A percentile compares a stretch with the other conserved stretches of the same genome.
Evolutionary conservation across 2,113 vertebrate genomes (phyloP).

Genomic region (Menura novaehollandiae): DNA sequence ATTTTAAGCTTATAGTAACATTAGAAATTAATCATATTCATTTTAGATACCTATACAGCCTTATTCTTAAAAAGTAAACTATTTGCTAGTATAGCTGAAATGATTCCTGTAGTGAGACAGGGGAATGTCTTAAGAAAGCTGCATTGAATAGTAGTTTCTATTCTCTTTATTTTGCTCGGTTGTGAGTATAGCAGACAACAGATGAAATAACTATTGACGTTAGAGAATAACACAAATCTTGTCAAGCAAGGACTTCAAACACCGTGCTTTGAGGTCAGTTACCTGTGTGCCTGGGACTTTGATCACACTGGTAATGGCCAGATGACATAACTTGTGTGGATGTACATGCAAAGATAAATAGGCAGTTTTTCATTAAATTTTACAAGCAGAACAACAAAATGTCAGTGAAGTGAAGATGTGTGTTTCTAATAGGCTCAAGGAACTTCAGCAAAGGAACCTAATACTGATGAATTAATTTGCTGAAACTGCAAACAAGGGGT

Average conservation of each 20-base stretch:
- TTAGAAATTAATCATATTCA: not conserved
- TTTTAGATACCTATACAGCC: not conserved
- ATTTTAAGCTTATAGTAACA: not conserved
- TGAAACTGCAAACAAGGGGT: not conserved
- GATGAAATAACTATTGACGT: slow-evolving; percentile 6
- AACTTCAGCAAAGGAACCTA: not conserved
- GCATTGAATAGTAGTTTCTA: not conserved
- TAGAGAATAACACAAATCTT: not conserved
- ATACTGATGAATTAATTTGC: not conserved
- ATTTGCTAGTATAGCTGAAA: not conserved
- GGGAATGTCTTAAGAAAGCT: not conserved
- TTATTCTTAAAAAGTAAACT: not conserved
- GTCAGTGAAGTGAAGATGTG: not conserved
- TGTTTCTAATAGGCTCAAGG: not conserved
- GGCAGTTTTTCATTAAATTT: not conserved
- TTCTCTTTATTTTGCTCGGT: not conserved
- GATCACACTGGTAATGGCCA: not conserved
- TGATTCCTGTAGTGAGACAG: not conserved
- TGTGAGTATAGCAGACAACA: not conserved
- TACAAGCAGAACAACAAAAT: not conserved
- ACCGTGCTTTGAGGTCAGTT: not conserved
- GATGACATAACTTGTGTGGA: not conserved
- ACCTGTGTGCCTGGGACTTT: slow-evolving; percentile 29
- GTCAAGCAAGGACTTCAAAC: slow-evolving; percentile 23
- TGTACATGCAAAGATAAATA: not conserved